Base-by-base conservation (phyloP, 1,140 invertebrate genomes). In the Sycophila sp. region DNA sequence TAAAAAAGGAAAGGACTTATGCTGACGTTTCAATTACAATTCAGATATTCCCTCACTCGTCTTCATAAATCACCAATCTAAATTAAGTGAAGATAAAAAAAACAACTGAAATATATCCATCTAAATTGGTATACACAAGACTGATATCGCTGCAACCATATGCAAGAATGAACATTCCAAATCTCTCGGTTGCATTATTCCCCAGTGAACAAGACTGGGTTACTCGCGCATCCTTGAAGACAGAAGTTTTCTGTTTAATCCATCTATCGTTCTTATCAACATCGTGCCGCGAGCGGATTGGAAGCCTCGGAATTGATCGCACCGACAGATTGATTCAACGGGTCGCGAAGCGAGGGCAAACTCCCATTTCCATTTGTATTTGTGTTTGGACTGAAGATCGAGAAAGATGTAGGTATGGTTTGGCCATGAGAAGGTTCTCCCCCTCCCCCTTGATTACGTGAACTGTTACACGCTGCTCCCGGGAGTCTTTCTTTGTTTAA, bases 351-450 rank as follows among this genome's bases (percentile, higher is more conserved):
- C 5, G 62, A 64, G 34, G 34, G 17, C 30, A 56, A 45, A 22
- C 64, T 58, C 22, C 36, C 28, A n/a, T 13, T 17, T 65, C 28
- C 30, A 65, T 65, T 53, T 65, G 49, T n/a, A 40, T 30, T 38
- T 7, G 17, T 42, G 10, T 5, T 22, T 42, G 10, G 15, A 34
- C 49, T 19, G n/a, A 8, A 3, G 10, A 17, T 45, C 7, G 15
- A 45, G 32, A 17, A n/a, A 32, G 28, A 34, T 49, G 55, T 26
- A 62, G 45, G 67, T 62, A 49, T 19, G 56, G 42, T 34, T 59
- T 62, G 67, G 45, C 55, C 58, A 69, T 69, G 32, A 69, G 67
- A 69, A 53, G 58, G 34, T 69, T 69, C 24, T 28, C 10, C n/a
- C n/a, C 34, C 40, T 47, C 13, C 6, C 8, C 2, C 42, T 22